Evolutionary conservation across 2,888 invertebrate genomes (phyloP).

Genomic region (Heliconius charithonia): DNA sequence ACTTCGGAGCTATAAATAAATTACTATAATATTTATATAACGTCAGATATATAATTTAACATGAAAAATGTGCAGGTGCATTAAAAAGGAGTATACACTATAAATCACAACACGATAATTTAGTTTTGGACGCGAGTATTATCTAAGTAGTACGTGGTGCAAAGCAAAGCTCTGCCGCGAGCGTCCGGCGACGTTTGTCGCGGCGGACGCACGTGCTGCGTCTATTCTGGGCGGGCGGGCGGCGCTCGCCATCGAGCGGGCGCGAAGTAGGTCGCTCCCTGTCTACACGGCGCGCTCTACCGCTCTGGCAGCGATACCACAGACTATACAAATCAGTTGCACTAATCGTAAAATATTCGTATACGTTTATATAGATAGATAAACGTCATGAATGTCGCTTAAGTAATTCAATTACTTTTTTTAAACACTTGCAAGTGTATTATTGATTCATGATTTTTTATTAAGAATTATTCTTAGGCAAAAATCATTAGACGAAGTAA

Average conservation of each 20-base stretch:
- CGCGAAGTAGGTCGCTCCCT: slow-evolving; percentile 76
- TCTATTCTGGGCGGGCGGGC: slow-evolving; percentile 78
- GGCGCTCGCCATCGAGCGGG: slow-evolving; percentile 69
- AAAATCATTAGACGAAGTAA: neutral
- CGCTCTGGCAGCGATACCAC: slow-evolving; percentile 50
- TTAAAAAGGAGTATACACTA: slow-evolving; percentile 36
- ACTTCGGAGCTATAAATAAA: slow-evolving; percentile 62
- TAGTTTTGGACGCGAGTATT: slow-evolving; percentile 42
- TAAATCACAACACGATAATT: slow-evolving; percentile 49
- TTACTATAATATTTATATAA: slow-evolving; percentile 49
- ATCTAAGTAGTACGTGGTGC: slow-evolving; percentile 37
- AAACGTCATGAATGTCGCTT: neutral
- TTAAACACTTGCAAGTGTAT: neutral
- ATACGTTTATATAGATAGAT: neutral
- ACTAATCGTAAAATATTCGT: slow-evolving; percentile 28
- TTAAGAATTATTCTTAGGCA: too few relatives aligned
- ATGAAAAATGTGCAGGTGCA: slow-evolving; percentile 33
- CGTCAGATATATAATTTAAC: slow-evolving; percentile 48
- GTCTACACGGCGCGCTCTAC: slow-evolving; percentile 52
- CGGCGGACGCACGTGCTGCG: slow-evolving; percentile 80
- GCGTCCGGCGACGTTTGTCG: slow-evolving; percentile 66
- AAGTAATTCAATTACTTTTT: neutral
- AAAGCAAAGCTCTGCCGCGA: slow-evolving; percentile 49
- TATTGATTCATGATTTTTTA: neutral
- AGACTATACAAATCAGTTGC: slow-evolving; percentile 43